Base-by-base conservation (phyloP, 2,797 vertebrate genomes). In the Limnodromus scolopaceus region DNA sequence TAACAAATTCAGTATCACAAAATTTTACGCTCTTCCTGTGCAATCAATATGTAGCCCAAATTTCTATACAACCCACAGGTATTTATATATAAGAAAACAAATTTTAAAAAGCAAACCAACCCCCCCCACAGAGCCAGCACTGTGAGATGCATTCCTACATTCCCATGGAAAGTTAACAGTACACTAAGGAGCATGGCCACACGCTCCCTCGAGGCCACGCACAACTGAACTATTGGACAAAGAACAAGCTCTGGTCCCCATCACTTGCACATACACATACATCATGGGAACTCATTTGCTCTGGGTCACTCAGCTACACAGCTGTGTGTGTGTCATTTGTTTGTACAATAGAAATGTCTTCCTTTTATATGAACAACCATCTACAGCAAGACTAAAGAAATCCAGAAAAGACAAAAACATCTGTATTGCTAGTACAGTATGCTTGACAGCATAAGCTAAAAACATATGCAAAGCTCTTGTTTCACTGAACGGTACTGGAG, bases 321-420 rank as follows among this genome's bases (percentile, higher is more conserved):
- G 88, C 86, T 93, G 28, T 3, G 3, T 58, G 41, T 46, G 19
- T 78, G 54, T 75, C 41, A 91, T 82, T 78, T 93, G 51, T 77
- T 95, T 96, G 84, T 58, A 91, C 60, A 91, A 95, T 46, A 77
- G n/a, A 96, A 96, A 95, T 66, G 53, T 84, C 80, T 88, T 89
- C 63, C 58, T 87, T 85, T 66, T 93, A 92, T 60, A 89, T 16
- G 19, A 87, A 68, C n/a, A 83, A 77, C n/a, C 39, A 75, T 79
- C 41, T 66, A 84, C 39, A 54, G 32, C 32, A 63, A 58, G n/a
- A 83, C 83, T 5, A 34, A 68, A 38, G 45, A 51, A 51, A 54
- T 7, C 43, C 57, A 91, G 24, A 82, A 74, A 43, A 88, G 43
- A 87, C 24, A 90, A 61, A 92, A 89, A 83, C 70, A 79, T 60